phyloP scores from a whole-genome alignment of 2,888 invertebrate genomes.

The Choristoneura rosaceana region DNA sequence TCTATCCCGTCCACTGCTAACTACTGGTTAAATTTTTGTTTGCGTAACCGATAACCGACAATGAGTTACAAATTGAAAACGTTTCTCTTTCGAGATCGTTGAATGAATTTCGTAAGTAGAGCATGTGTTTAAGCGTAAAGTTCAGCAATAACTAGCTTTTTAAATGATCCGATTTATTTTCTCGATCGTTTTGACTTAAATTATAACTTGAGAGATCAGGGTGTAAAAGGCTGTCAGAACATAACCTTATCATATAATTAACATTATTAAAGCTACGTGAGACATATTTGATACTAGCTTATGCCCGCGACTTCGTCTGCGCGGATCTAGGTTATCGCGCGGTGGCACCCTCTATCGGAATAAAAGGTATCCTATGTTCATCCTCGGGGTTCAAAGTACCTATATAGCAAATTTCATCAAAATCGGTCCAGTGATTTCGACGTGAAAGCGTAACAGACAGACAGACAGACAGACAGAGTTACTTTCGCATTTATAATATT shows the following conservation, averaged over 20 bases:
- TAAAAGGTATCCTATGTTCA: too few species aligned
- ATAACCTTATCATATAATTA: neutral
- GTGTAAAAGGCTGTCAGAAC: neutral
- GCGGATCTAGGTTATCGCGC: too few species aligned
- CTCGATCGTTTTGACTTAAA: slow-evolving; percentile 25
- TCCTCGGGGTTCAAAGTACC: too few species aligned
- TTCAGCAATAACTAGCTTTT: slow-evolving; percentile 41
- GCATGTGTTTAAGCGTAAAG: slow-evolving; percentile 41
- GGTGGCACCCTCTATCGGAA: too few species aligned
- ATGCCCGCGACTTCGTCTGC: too few species aligned
- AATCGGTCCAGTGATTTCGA: too few species aligned
- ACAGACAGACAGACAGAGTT: too few species aligned
- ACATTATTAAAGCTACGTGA: too few species aligned
- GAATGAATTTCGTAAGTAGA: slow-evolving; percentile 48
- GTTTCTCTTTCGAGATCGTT: slow-evolving; percentile 59
- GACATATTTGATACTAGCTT: too few species aligned
- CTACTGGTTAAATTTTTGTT: slow-evolving; percentile 70
- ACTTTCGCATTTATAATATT: too few species aligned
- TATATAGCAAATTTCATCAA: too few species aligned
- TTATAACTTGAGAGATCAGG: slow-evolving; percentile 26
- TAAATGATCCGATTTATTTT: slow-evolving; percentile 38
- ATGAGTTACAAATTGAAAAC: slow-evolving; percentile 55
- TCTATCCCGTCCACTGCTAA: slow-evolving; percentile 57
- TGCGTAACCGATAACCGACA: slow-evolving; percentile 63
- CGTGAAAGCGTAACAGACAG: too few species aligned